Conservation (phyloP, 2,113 vertebrate genomes). For the Corythornis cristatus region DNA sequence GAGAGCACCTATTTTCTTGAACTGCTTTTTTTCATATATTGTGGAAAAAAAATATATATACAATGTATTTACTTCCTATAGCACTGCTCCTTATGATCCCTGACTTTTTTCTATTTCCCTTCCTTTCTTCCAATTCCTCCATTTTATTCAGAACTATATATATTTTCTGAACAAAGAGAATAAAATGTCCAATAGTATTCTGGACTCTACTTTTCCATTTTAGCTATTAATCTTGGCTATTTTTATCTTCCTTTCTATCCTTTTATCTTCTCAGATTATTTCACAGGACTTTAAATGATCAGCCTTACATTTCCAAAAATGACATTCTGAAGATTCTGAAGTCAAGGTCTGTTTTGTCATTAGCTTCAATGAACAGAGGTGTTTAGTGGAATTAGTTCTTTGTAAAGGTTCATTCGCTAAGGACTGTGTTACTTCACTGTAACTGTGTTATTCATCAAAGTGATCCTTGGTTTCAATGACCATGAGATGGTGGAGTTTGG, state of each 20-base stretch:
- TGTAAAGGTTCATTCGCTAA: background rate
- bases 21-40: background rate
- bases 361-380: background rate
- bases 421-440: background rate
- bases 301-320: background rate
- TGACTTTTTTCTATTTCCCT: background rate
- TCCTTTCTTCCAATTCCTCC: background rate
- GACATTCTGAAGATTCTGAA: background rate
- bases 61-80: rapidly evolving
- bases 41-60: background rate
- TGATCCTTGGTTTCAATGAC: background rate
- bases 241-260: background rate
- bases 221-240: background rate
- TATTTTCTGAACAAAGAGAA: background rate
- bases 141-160: background rate
- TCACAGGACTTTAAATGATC: background rate
- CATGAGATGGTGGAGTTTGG: background rate
- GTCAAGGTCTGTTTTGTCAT: background rate
- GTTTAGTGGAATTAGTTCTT: background rate
- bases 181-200: background rate
- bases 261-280: background rate
- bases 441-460: background rate
- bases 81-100: background rate
- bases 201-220: background rate
- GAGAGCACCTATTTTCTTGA: background rate